Evolutionary conservation across 1,140 invertebrate genomes (phyloP), one percentile per base, ranked within the genome.

Genomic region (Acromyrmex echinatior): DNA sequence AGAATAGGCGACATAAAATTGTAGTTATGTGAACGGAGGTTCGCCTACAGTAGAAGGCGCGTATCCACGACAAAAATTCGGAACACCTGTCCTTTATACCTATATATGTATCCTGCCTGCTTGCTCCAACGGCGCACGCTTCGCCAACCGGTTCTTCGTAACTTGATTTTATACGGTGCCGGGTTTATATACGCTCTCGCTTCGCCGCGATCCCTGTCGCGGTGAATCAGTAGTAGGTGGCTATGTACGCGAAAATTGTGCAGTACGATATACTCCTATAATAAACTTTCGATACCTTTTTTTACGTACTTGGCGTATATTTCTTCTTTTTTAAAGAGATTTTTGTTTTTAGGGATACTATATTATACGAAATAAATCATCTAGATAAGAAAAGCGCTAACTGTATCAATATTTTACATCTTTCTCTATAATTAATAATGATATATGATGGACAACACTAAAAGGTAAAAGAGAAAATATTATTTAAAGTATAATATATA

Each of bases 61-160:
- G 18, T 7, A 14, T 14, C 49, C 21, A 28, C 25, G 39, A 39
- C 31, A 65, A 86, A 91, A 90, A 70, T 90, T 82, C 21, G 77
- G 18, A 90, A 84, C 90, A 91, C 90, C 90, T 91, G 90, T 82
- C 88, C 82, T 51, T 58, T 49, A 79, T 88, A 88, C 77, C 86
- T 88, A 88, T 56, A 53, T 58, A 25, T 65, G 60, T 74, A 77
- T 85, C 39, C 49, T 58, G 66, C 62, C 66, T 21, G n/a, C 39
- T 74, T 45, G 56, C 53, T 63, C n/a, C 51, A 65, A 25, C 35
- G 28, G 35, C 58, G 63, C 70, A 88, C 81, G 77, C 71, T 68
- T 70, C 60, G 45, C 68, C 18, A 91, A 91, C 90, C 90, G 90
- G 90, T 91, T 91, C 79, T 87, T 86, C 86, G 88, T 89, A 62